Conservation (phyloP, 2,797 vertebrate genomes). For the Enteromius unitaeniatus region DNA sequence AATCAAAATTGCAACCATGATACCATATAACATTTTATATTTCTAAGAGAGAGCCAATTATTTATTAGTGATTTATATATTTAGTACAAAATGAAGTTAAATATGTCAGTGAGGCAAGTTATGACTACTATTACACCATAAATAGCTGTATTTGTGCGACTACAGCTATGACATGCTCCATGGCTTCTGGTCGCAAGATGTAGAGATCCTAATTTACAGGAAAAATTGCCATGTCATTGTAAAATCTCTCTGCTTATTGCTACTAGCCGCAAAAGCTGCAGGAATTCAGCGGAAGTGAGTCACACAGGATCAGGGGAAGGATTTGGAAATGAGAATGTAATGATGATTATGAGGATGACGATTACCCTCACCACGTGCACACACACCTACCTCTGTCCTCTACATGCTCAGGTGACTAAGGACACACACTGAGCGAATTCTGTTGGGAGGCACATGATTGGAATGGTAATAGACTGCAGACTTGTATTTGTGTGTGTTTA, state of each 20-base stretch:
- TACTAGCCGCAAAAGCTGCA: not conserved
- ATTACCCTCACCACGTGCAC: not conserved
- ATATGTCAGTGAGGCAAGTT: not conserved
- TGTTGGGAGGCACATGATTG: conserved; percentile 6
- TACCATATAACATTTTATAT: not conserved
- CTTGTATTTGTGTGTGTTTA: conserved; percentile 9
- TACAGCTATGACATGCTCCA: conserved; percentile 8
- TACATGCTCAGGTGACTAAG: conserved; percentile 19
- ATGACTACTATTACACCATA: conserved; percentile 3
- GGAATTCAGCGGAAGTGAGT: not conserved
- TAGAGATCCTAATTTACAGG: conserved; percentile 11
- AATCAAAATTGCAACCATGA: not conserved
- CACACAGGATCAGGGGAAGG: conserved; percentile 6
- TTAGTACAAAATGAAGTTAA: not conserved
- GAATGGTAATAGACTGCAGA: conserved; percentile 5
- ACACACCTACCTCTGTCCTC: conserved; percentile 7
- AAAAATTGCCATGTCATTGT: conserved; percentile 22
- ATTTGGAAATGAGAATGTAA: not conserved
- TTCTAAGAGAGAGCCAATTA: not conserved
- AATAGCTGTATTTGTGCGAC: conserved; percentile 16
- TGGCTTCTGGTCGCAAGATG: not conserved
- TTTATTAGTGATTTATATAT: not conserved
- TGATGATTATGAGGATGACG: not conserved
- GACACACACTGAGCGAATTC: conserved; percentile 9
- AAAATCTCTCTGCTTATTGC: not conserved